phyloP scores from a whole-genome alignment of 2,888 invertebrate genomes.

The Epinotia nisella region DNA sequence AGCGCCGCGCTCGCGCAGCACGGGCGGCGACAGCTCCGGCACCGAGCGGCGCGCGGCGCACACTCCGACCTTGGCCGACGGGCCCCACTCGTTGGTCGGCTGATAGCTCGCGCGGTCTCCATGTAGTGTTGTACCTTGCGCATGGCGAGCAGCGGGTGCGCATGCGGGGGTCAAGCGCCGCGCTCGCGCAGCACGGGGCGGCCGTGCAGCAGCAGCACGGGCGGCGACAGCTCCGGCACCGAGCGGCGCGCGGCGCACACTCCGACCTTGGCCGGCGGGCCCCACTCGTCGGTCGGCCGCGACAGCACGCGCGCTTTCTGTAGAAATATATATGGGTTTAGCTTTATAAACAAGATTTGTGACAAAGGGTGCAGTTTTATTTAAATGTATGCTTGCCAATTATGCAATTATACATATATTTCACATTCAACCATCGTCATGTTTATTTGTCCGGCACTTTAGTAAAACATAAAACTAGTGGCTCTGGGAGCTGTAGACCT shows the following conservation, averaged over 20 bases:
- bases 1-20: too few species aligned
- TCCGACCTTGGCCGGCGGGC: constrained; percentile 82
- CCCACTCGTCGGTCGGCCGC: constrained; percentile 90
- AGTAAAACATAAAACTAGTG: too few species aligned
- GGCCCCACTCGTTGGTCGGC: constrained; percentile 52
- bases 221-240: constrained; percentile 77
- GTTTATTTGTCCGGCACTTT: too few species aligned
- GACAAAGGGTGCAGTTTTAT: too few species aligned
- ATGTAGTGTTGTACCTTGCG: constrained; percentile 65
- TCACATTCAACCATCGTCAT: too few species aligned
- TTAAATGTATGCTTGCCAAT: too few species aligned
- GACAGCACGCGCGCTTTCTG: constrained; percentile 86
- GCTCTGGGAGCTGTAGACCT: too few species aligned
- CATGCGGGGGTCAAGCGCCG: constrained; percentile 79
- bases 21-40: too few species aligned
- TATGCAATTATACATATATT: too few species aligned
- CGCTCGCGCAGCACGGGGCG: constrained; percentile 84
- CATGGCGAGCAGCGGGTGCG: constrained; percentile 75
- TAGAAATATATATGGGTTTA: constrained; percentile 34
- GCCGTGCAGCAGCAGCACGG: constrained; percentile 80
- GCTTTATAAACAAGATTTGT: too few species aligned
- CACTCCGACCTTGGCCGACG: constrained; percentile 47
- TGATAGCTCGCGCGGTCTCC: not conserved
- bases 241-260: constrained; percentile 84
- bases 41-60: too few species aligned